Evolutionary conservation across 2,888 invertebrate genomes (phyloP).

Genomic region (Ormyrus pomaceus): DNA sequence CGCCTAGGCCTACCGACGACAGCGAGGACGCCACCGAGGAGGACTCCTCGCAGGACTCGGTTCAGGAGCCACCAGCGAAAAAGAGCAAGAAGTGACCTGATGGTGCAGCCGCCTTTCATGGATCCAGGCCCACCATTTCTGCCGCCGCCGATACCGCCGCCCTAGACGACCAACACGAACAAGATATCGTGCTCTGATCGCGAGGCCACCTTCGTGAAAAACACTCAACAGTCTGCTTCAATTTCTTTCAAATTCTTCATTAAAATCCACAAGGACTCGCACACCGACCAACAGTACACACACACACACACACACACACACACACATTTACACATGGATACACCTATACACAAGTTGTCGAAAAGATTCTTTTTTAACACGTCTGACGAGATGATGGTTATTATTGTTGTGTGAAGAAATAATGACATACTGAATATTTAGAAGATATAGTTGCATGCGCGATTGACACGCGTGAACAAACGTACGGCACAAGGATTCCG

Average conservation of each 20-base stretch:
- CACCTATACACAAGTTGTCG: neutral
- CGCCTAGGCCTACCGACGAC: slow-evolving; percentile 72
- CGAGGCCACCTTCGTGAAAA: neutral
- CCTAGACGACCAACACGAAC: slow-evolving; percentile 8
- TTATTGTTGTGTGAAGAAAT: neutral
- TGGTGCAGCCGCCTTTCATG: neutral
- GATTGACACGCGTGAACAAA: neutral
- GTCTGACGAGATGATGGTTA: slow-evolving; percentile 3
- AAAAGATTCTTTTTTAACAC: too few relatives aligned
- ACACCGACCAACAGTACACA: neutral
- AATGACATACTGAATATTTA: neutral
- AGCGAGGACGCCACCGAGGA: slow-evolving; percentile 68
- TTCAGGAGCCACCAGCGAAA: slow-evolving; percentile 77
- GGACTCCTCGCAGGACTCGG: slow-evolving; percentile 68
- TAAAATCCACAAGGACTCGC: neutral
- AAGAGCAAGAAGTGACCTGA: slow-evolving; percentile 78
- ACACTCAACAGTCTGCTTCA: neutral
- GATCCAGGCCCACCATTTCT: neutral
- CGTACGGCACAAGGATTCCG: neutral
- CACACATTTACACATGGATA: neutral
- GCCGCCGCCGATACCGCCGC: slow-evolving; percentile 5
- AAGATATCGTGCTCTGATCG: slow-evolving; percentile 26
- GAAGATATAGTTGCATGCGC: too few relatives aligned
- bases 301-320: neutral
- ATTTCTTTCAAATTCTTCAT: slow-evolving; percentile 5